Base-by-base conservation (phyloP, 2,888 invertebrate genomes). In the Xanthorhoe spadicearia region DNA sequence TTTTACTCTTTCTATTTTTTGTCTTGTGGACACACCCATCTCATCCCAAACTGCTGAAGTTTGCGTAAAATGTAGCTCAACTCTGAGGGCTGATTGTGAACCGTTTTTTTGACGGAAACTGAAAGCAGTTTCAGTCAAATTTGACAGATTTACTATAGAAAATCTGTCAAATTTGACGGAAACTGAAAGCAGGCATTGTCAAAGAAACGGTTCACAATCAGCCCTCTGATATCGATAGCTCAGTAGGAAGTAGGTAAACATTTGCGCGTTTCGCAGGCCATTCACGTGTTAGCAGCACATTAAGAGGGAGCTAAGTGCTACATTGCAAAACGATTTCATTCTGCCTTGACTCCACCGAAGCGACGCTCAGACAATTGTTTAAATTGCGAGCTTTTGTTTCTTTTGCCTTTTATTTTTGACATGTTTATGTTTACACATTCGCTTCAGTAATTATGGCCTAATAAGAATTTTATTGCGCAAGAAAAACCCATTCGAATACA, bases 241-340 rank as follows among this genome's bases (percentile, higher is more conserved):
- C 28, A 32, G 46, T 48, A 53, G 55, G 15, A 43, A 61, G 23
- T 58, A 58, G 60, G 61, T 55, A 72, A 70, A 73, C 74, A 72
- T 70, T 70, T 72, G 69, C 69, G 53, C 72, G 59, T 68, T 72
- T 72, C 69, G 61, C 72, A 68, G 72, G 52, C 54, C 56, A 59
- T 53, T 72, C 64, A 66, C 74, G 74, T 74, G 72, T 38, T 38
- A 64, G 54, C 53, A 35, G 52, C 59, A 68, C 74, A 74, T 74
- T 74, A 74, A 49, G 48, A 63, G 48, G 38, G 64, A 56, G 61
- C 58, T 57, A 35, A 61, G 50, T 60, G 60, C 53, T 68, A 61
- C 59, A 61, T 61, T 61, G 54, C 66, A 43, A 62, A 66, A 64
- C 43, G 62, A 61, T 68, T 71, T 61, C 54, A 53, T 68, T 63